phyloP scores from a whole-genome alignment of 2,797 vertebrate species.

The Buceros bicornis region DNA sequence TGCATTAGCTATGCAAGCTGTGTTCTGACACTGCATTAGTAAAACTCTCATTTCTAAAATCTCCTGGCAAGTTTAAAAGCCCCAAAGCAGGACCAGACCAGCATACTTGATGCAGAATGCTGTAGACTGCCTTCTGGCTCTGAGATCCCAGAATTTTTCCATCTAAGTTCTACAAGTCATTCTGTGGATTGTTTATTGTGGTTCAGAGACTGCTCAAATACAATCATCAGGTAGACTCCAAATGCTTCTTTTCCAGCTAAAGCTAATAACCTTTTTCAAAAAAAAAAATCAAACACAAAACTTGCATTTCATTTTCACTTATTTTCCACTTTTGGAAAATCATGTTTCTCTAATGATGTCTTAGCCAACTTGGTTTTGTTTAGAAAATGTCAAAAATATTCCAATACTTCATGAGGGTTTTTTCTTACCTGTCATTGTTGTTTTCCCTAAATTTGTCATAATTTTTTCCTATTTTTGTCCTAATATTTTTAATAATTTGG shows the following conservation, averaged over 20 bases:
- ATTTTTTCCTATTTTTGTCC: background rate
- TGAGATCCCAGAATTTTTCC: background rate
- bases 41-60: background rate
- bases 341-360: background rate
- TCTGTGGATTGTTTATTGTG: background rate
- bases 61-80: background rate
- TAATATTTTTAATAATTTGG: background rate
- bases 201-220: background rate
- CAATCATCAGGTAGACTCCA: background rate
- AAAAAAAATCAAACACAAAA: background rate
- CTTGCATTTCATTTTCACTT: background rate
- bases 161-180: background rate
- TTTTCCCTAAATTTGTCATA: background rate
- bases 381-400: background rate
- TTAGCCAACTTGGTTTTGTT: background rate
- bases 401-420: background rate
- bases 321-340: background rate
- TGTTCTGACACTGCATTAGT: background rate
- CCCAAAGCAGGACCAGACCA: background rate
- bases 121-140: background rate
- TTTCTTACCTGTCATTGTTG: background rate
- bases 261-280: background rate
- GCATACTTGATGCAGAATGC: background rate
- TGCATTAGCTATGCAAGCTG: background rate
- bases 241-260: background rate